Evolutionary conservation across 1,140 invertebrate species (phyloP).

Genomic region (Venustaconcha ellipsiformis): DNA sequence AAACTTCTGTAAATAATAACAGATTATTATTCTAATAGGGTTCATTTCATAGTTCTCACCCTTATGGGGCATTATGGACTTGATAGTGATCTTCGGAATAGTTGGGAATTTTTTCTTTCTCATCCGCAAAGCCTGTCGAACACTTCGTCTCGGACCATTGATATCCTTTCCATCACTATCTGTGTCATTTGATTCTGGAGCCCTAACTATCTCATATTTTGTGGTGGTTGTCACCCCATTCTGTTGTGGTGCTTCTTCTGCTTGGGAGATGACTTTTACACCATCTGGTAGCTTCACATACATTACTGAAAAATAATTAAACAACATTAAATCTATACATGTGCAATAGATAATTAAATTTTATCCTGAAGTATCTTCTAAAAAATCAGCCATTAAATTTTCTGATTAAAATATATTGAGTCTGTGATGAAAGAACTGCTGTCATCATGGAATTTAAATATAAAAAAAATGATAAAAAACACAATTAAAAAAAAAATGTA

Average conservation of each 20-base stretch:
- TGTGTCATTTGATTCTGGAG: too few species aligned
- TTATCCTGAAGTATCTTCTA: too few species aligned
- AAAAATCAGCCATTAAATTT: too few species aligned
- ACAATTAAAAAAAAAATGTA: too few species aligned
- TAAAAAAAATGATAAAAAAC: too few species aligned
- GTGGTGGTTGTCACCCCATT: not conserved
- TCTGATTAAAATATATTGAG: too few species aligned
- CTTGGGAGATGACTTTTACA: conserved; percentile 27
- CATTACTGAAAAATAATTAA: conserved; percentile 42
- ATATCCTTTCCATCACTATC: too few species aligned
- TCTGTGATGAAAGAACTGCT: too few species aligned
- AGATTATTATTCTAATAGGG: not conserved
- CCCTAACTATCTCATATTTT: too few species aligned
- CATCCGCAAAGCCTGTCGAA: conserved; percentile 38
- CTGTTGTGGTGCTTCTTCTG: not conserved
- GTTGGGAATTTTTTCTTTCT: conserved; percentile 40
- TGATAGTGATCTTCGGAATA: conserved; percentile 46
- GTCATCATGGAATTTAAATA: too few species aligned
- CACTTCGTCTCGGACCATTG: conserved; percentile 28
- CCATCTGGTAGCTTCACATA: conserved; percentile 45
- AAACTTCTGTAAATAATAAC: not conserved
- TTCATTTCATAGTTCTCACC: conserved; percentile 18
- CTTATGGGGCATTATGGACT: conserved; percentile 42
- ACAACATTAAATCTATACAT: too few species aligned
- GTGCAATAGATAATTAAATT: too few species aligned